phyloP scores from a whole-genome alignment of 1,140 invertebrate genomes.

The Drosophila jambulina region DNA sequence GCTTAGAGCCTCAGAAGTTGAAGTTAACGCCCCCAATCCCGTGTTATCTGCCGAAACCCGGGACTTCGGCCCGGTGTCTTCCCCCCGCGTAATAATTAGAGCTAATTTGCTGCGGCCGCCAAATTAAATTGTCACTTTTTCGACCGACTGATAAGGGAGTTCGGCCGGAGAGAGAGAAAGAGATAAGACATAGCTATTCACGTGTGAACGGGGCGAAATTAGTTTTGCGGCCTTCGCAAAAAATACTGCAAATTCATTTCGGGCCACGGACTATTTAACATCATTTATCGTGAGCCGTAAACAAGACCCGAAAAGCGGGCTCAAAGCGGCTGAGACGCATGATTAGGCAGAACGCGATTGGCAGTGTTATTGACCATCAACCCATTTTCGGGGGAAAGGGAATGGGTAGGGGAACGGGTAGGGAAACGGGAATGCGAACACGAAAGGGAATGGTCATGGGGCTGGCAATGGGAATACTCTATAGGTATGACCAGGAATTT shows the following conservation, averaged over 20 bases:
- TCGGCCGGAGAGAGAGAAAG: background rate
- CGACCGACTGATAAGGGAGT: slow-evolving; percentile 52
- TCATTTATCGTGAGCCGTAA: slow-evolving; percentile 60
- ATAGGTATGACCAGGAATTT: slow-evolving; percentile 17
- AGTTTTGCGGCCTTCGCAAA: background rate
- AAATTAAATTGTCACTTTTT: slow-evolving; percentile 69
- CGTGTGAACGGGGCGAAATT: slow-evolving; percentile 32
- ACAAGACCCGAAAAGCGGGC: slow-evolving; percentile 30
- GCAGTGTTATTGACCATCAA: slow-evolving; percentile 49
- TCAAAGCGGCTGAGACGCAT: slow-evolving; percentile 34
- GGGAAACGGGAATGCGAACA: background rate
- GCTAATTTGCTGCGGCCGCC: slow-evolving; percentile 77
- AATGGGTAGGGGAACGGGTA: background rate
- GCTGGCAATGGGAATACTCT: background rate
- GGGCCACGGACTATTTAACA: slow-evolving; percentile 67
- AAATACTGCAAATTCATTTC: slow-evolving; percentile 50
- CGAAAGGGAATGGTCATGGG: background rate
- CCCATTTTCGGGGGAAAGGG: slow-evolving; percentile 12
- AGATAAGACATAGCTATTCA: slow-evolving; percentile 40
- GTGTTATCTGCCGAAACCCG: slow-evolving; percentile 16
- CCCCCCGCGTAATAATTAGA: slow-evolving; percentile 56
- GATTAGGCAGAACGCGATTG: slow-evolving; percentile 50
- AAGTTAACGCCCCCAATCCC: slow-evolving; percentile 63
- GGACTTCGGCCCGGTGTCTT: background rate
- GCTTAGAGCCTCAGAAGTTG: slow-evolving; percentile 67